These are phyloP conservation scores for Cheilosia urbana DNA, from an alignment of 2,888 invertebrate species.

Conservation along the genomic window DNA sequence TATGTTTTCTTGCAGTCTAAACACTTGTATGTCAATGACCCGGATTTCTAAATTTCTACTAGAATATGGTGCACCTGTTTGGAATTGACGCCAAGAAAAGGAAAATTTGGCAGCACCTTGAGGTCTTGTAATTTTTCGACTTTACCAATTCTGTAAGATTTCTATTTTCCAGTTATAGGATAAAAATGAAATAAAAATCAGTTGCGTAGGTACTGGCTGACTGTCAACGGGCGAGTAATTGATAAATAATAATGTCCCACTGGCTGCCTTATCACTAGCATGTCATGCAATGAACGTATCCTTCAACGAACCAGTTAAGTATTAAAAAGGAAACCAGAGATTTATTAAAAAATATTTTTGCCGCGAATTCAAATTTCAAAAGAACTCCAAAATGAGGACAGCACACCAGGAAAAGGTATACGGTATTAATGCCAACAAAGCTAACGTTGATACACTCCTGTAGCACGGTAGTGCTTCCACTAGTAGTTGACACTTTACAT, in stretches of 20 bases:
- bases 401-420: conserved; percentile 15
- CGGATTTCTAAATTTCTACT: too few relatives aligned
- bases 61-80: too few relatives aligned
- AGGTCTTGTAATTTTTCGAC: too few relatives aligned
- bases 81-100: too few relatives aligned
- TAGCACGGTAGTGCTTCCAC: background rate
- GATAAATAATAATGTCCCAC: background rate
- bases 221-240: background rate
- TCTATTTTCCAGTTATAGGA: too few relatives aligned
- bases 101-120: too few relatives aligned
- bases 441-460: conserved; percentile 9
- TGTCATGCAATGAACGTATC: background rate
- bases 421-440: conserved; percentile 27
- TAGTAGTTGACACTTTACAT: conserved; percentile 24
- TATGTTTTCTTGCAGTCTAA: too few relatives aligned
- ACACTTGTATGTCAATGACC: too few relatives aligned
- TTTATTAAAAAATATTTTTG: background rate
- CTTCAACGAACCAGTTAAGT: background rate
- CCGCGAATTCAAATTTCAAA: conserved; percentile 9
- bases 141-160: too few relatives aligned
- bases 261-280: background rate
- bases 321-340: background rate
- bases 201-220: too few relatives aligned
- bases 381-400: conserved; percentile 1
- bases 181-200: too few relatives aligned